Base-by-base conservation (phyloP, 2,888 invertebrate species). In the Gerris lacustris region DNA sequence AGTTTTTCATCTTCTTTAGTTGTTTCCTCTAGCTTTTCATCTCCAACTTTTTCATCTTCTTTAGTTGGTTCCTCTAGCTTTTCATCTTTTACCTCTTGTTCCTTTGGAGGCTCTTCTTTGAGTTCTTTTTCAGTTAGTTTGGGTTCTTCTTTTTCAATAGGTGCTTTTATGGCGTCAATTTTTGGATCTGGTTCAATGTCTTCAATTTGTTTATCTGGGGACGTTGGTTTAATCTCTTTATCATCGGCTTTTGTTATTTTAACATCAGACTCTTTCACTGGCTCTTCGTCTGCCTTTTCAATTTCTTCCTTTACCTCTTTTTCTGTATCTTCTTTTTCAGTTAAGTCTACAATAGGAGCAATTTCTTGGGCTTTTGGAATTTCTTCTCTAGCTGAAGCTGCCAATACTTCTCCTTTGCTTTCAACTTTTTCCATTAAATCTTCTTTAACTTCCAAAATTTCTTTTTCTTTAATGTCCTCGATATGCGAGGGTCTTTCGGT, bases 341-440 rank as follows among this genome's bases (percentile, higher is more conserved):
- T 66, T 63, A 45, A 45, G 63, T 69, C 63, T 70, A 44, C 67
- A 62, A n/a, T n/a, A 62, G 62, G 11, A n/a, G n/a, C 84, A 76
- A 86, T 86, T 67, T 85, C 86, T 44, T 85, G 84, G 9, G 84
- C 81, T 76, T 84, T 83, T 64, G 78, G 75, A 11, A 77, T 77
- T 69, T 79, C 76, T 66, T 78, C 78, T 45, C 71, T 17, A 31
- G 18, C 44, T 11, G 67, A 43, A 31, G 45, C 68, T 15, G 44
- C 7, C 17, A 45, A 69, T 44, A 55, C 17, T 6, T n/a, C 64
- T 64, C 17, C 18, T 64, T 9, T 9, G 7, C 5, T 5, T 9
- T 11, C 17, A n/a, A 64, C 17, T 64, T n/a, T 18, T 64, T 64
- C 64, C 18, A 17, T 9, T 18, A 9, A 2, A 64, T 9, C 64